These are phyloP conservation scores for Drosophila yooni DNA, from an alignment of 2,888 invertebrate genomes.

Conservation along the genomic window DNA sequence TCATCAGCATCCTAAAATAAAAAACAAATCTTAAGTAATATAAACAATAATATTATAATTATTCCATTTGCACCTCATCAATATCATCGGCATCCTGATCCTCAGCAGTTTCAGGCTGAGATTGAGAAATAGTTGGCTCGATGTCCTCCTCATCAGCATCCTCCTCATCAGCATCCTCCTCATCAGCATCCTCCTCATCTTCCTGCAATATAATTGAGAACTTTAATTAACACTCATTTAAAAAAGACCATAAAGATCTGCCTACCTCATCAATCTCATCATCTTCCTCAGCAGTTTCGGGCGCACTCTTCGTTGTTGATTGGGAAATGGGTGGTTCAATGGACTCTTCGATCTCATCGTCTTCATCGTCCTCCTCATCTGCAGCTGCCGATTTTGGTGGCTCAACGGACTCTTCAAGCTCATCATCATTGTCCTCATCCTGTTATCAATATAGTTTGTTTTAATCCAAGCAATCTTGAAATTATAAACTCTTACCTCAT, in stretches of 20 bases:
- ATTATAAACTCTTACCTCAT: slow-evolving; percentile 15
- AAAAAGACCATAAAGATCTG: not conserved
- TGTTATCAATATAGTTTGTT: not conserved
- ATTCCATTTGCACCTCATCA: slow-evolving; percentile 19
- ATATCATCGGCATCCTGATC: slow-evolving; percentile 32
- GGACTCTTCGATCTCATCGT: slow-evolving; percentile 23
- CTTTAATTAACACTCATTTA: not conserved
- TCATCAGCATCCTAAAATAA: slow-evolving; percentile 17
- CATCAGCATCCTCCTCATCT: slow-evolving; percentile 61
- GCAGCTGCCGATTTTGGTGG: slow-evolving; percentile 42
- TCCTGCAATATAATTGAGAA: slow-evolving; percentile 51
- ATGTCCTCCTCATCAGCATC: slow-evolving; percentile 64
- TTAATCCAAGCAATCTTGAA: not conserved
- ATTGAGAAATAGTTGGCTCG: slow-evolving; percentile 48
- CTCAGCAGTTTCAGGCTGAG: slow-evolving; percentile 47
- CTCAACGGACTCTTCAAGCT: slow-evolving; percentile 51
- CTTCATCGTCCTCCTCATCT: slow-evolving; percentile 18
- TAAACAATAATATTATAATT: not conserved
- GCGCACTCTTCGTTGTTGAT: slow-evolving; percentile 18
- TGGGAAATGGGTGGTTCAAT: slow-evolving; percentile 17
- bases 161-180: slow-evolving; percentile 60
- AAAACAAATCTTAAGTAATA: not conserved
- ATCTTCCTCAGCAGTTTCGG: slow-evolving; percentile 55
- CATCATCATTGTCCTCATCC: slow-evolving; percentile 36
- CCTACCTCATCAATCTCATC: slow-evolving; percentile 49